phyloP scores from a whole-genome alignment of 2,888 invertebrate species.

The Morpho helenor region DNA sequence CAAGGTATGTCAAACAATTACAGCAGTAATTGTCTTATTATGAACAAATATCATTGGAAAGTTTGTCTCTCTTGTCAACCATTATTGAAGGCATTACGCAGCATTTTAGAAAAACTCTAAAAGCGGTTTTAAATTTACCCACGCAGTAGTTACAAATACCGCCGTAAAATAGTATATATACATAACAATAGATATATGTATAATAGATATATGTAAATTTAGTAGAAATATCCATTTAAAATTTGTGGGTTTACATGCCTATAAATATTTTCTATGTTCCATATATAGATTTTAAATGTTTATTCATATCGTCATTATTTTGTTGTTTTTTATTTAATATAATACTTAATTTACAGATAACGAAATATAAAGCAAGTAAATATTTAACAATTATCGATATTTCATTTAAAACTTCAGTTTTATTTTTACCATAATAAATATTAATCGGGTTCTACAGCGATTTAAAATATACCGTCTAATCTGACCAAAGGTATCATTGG shows the following conservation, averaged over 20 bases:
- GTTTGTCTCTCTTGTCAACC: background rate
- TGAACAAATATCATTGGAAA: background rate
- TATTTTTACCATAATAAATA: too few species aligned
- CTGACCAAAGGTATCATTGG: too few species aligned
- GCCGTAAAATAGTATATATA: constrained; percentile 13
- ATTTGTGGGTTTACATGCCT: constrained; percentile 5
- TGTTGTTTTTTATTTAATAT: constrained; percentile 13
- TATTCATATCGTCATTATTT: constrained; percentile 10
- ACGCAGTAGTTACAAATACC: constrained; percentile 9
- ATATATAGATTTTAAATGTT: constrained; percentile 17
- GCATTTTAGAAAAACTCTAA: constrained; percentile 16
- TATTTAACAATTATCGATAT: constrained; percentile 68
- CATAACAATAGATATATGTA: constrained; percentile 17
- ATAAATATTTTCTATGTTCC: constrained; percentile 7
- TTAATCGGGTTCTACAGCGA: too few species aligned
- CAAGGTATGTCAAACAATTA: background rate
- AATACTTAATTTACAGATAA: constrained; percentile 46
- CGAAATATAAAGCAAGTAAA: constrained; percentile 53
- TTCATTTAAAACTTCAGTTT: too few species aligned
- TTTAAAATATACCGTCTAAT: too few species aligned
- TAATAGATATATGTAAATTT: constrained; percentile 27
- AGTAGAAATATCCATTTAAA: constrained; percentile 22
- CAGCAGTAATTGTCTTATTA: background rate
- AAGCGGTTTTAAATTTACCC: constrained; percentile 9
- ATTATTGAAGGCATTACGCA: background rate